These are phyloP conservation scores for Pachyseris speciosa DNA, from an alignment of 64 coral and sea anemone genomes.

Conservation along the genomic window DNA sequence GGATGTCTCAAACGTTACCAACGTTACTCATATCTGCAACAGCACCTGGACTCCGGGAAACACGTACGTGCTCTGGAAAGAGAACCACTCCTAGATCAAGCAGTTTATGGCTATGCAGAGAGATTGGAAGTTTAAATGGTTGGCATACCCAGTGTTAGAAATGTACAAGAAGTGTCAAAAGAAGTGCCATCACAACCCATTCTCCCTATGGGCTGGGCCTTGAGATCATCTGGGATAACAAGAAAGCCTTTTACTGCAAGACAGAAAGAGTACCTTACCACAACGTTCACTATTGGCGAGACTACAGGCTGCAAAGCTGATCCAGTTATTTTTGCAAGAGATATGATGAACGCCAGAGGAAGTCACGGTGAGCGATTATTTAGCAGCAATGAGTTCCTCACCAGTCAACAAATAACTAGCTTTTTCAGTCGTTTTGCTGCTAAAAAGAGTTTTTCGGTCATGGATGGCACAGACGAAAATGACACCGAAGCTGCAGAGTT, in stretches of 20 bases:
- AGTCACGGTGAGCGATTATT: slow-evolving; percentile 36
- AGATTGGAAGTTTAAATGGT: slow-evolving; percentile 22
- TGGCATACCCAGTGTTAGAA: neutral
- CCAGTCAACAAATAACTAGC: slow-evolving; percentile 40
- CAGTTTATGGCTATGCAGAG: slow-evolving; percentile 35
- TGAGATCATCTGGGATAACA: neutral
- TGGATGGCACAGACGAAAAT: neutral
- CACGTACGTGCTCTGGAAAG: slow-evolving; percentile 18
- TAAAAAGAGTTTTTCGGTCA: neutral
- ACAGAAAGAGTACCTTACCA: slow-evolving; percentile 32
- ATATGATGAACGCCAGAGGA: slow-evolving; percentile 44
- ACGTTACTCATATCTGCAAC: slow-evolving; percentile 19
- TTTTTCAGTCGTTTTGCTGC: slow-evolving; percentile 45
- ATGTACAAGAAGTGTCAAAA: neutral
- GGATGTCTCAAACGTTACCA: neutral
- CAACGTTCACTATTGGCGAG: slow-evolving; percentile 36
- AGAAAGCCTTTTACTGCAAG: slow-evolving; percentile 20
- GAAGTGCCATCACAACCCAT: neutral
- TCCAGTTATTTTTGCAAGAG: slow-evolving; percentile 23
- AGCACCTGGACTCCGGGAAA: slow-evolving; percentile 38
- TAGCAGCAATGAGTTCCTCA: slow-evolving; percentile 35
- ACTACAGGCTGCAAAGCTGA: slow-evolving; percentile 36
- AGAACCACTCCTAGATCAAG: slow-evolving; percentile 36
- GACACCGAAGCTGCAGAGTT: neutral
- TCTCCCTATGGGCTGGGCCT: slow-evolving; percentile 43